Percentiles rank a stretch among this genome's conserved stretches.
Evolutionary conservation across 1,140 invertebrate genomes (phyloP).

Genomic region (Aethina tumida): DNA sequence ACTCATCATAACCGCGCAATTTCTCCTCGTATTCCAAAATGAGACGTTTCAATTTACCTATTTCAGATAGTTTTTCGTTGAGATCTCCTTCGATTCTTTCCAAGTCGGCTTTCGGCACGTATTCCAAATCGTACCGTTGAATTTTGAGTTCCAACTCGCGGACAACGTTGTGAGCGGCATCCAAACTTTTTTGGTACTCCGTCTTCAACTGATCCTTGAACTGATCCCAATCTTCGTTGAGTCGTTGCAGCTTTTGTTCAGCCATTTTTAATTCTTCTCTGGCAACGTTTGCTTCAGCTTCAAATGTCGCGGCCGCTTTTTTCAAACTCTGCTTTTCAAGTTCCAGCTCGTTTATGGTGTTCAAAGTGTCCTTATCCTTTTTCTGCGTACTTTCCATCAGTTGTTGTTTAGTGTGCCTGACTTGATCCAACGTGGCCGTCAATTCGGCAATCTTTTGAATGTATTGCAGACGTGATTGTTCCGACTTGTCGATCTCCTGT

Average conservation of each 20-base stretch:
- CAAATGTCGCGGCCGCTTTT: constrained; percentile 13
- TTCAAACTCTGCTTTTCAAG: constrained; percentile 31
- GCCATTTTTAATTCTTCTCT: constrained; percentile 35
- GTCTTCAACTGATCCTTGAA: constrained; percentile 7
- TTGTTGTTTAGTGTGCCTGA: constrained; percentile 15
- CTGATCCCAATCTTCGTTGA: constrained; percentile 17
- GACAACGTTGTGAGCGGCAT: no score
- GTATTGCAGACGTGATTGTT: no score
- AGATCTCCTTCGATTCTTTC: constrained; percentile 15
- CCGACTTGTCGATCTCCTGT: no score
- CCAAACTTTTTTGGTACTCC: constrained; percentile 4
- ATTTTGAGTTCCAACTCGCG: no score
- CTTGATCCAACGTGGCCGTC: no score
- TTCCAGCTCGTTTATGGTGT: constrained; percentile 30
- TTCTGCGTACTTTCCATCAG: constrained; percentile 11
- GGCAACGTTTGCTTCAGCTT: constrained; percentile 14
- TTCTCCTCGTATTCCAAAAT: constrained; percentile 18
- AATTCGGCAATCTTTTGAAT: no score
- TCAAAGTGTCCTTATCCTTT: constrained; percentile 25
- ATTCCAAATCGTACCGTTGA: no score
- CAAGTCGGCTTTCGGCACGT: no score
- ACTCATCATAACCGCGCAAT: constrained; percentile 17
- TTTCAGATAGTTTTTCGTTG: constrained; percentile 25
- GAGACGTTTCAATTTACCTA: constrained; percentile 31
- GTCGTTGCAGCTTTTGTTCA: constrained; percentile 29